These are phyloP conservation scores for Ericerus pela DNA, from an alignment of 1,140 invertebrate genomes.

Conservation along the genomic window DNA sequence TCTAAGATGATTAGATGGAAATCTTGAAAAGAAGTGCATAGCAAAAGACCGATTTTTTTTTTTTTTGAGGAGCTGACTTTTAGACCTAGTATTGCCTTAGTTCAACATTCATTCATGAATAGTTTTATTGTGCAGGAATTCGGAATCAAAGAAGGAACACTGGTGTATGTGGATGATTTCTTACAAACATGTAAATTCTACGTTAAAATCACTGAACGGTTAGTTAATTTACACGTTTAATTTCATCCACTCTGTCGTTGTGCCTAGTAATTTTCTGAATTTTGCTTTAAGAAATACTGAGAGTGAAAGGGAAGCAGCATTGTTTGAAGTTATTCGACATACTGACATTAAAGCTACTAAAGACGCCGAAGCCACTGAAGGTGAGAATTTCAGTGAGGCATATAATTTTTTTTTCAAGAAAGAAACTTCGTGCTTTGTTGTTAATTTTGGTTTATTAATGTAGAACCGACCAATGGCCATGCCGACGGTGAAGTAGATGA, in stretches of 20 bases:
- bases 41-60: too few relatives aligned
- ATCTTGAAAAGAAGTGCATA: too few relatives aligned
- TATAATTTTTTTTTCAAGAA: background rate
- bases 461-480: too few relatives aligned
- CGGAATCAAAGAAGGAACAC: slow-evolving; percentile 3
- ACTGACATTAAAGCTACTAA: background rate
- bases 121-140: background rate
- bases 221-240: background rate
- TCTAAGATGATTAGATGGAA: too few relatives aligned
- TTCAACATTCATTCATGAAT: too few relatives aligned
- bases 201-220: background rate
- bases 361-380: background rate
- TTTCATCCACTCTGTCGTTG: background rate
- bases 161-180: background rate
- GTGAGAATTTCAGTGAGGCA: background rate
- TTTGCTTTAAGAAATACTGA: background rate
- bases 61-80: too few relatives aligned
- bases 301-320: background rate
- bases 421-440: background rate
- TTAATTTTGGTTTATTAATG: background rate
- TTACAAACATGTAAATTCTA: background rate
- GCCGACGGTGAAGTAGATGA: background rate
- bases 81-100: too few relatives aligned
- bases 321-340: background rate
- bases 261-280: background rate